Conservation (phyloP, 1,140 invertebrate genomes). For the Papilio polyxenes region DNA sequence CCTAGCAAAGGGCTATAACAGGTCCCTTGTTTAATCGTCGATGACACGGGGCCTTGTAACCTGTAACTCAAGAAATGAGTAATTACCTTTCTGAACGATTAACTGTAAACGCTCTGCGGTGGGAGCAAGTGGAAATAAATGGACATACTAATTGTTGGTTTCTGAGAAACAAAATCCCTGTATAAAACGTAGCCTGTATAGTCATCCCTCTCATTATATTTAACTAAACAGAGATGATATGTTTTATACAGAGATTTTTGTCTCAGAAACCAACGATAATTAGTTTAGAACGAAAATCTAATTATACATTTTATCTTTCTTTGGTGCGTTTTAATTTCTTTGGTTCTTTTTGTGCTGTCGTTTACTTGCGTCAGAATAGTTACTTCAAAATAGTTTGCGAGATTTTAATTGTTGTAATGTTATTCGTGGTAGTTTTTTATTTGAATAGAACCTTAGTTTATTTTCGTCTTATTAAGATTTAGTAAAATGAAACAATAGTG, state of each 20-base stretch:
- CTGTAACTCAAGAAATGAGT: constrained; percentile 38
- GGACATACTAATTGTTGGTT: constrained; percentile 6
- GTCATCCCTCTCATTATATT: too few species aligned
- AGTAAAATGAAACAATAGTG: too few species aligned
- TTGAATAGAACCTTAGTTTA: too few species aligned
- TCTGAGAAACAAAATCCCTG: background rate
- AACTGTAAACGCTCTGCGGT: constrained; percentile 24
- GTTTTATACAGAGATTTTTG: too few species aligned
- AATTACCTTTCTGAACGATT: constrained; percentile 38
- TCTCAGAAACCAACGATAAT: background rate
- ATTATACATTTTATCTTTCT: background rate
- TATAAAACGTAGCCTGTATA: too few species aligned
- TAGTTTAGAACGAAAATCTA: background rate
- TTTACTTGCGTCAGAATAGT: too few species aligned
- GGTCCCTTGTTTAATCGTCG: constrained; percentile 35
- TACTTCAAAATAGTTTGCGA: too few species aligned
- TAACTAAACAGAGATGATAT: too few species aligned
- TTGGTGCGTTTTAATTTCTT: background rate
- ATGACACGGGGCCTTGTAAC: constrained; percentile 37
- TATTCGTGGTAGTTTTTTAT: too few species aligned
- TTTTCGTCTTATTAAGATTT: too few species aligned
- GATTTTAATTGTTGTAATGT: too few species aligned
- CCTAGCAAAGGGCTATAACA: constrained; percentile 23
- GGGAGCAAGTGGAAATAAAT: constrained; percentile 25
- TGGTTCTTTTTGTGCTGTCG: background rate